These are phyloP conservation scores for Rhagonycha fulva DNA, from an alignment of 2,888 invertebrate genomes.

Conservation along the genomic window DNA sequence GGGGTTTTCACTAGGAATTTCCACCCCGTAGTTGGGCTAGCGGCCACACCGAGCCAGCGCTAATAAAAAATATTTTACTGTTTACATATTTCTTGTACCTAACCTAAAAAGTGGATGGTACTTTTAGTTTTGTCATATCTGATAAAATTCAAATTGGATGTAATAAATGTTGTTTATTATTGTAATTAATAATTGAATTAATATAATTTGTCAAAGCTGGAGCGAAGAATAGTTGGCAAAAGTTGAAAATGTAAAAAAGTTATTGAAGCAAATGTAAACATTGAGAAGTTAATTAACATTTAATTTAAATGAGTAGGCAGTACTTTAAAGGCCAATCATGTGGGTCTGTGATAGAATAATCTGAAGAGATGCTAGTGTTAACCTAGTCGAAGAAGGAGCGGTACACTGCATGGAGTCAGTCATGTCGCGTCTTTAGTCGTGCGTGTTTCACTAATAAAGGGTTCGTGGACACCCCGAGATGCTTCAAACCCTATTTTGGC, in stretches of 20 bases:
- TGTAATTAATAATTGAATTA: not conserved
- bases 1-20: not conserved
- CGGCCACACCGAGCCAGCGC: not conserved
- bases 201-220: not conserved
- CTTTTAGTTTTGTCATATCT: not conserved
- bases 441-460: constrained; percentile 37
- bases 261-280: constrained; percentile 39
- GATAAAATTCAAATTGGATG: not conserved
- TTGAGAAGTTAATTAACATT: constrained; percentile 42
- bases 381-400: constrained; percentile 49
- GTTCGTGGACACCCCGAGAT: constrained; percentile 28
- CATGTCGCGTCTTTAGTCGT: constrained; percentile 49
- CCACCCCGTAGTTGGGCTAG: not conserved
- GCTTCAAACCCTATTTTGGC: constrained; percentile 26
- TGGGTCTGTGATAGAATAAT: constrained; percentile 49
- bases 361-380: constrained; percentile 48
- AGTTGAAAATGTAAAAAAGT: not conserved
- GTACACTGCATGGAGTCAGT: constrained; percentile 50
- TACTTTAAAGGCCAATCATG: constrained; percentile 47
- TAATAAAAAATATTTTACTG: not conserved
- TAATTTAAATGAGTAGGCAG: constrained; percentile 48
- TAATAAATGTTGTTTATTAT: not conserved
- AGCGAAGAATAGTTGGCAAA: not conserved
- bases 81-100: too few relatives aligned
- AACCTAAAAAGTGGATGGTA: not conserved